Evolutionary conservation across 2,888 invertebrate genomes (phyloP).

Genomic region (Zelleria hepariella): DNA sequence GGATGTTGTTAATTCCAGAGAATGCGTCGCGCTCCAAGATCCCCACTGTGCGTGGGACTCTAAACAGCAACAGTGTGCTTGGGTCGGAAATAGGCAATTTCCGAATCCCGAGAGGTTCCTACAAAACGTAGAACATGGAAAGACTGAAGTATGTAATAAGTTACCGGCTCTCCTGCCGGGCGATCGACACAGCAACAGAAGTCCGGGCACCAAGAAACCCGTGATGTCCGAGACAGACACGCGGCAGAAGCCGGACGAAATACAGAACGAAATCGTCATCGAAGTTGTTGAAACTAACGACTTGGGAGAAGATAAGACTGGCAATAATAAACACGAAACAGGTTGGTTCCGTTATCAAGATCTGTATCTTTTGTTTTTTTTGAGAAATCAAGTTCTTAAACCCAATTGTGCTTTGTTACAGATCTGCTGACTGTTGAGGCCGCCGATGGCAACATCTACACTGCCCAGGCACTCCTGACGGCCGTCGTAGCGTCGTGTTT

Average conservation of each 20-base stretch:
- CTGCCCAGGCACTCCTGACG: conserved; percentile 84
- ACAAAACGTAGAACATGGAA: conserved; percentile 81
- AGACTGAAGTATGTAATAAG: conserved; percentile 72
- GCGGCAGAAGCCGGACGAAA: conserved; percentile 68
- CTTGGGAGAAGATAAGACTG: conserved; percentile 69
- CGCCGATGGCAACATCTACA: conserved; percentile 79
- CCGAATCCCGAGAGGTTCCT: conserved; percentile 76
- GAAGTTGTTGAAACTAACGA: conserved; percentile 77
- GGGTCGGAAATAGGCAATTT: conserved; percentile 70
- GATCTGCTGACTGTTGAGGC: conserved; percentile 66
- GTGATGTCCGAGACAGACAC: conserved; percentile 54
- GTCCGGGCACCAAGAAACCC: conserved; percentile 60
- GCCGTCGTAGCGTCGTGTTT: conserved; percentile 86
- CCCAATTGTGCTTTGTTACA: conserved; percentile 21
- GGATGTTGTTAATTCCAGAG: conserved; percentile 67
- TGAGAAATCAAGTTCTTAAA: too few species aligned
- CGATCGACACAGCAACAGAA: conserved; percentile 54
- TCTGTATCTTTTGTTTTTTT: not conserved
- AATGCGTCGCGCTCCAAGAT: conserved; percentile 93
- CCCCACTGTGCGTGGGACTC: conserved; percentile 98
- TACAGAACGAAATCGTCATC: conserved; percentile 76
- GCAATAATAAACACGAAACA: conserved; percentile 62
- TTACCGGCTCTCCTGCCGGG: conserved; percentile 53
- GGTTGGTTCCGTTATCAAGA: conserved; percentile 27
- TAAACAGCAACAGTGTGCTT: conserved; percentile 72